Percentiles rank a stretch among this genome's conserved stretches.
These are phyloP conservation scores for Symphodus melops DNA, from an alignment of 2,113 vertebrate genomes.

Conservation along the genomic window DNA sequence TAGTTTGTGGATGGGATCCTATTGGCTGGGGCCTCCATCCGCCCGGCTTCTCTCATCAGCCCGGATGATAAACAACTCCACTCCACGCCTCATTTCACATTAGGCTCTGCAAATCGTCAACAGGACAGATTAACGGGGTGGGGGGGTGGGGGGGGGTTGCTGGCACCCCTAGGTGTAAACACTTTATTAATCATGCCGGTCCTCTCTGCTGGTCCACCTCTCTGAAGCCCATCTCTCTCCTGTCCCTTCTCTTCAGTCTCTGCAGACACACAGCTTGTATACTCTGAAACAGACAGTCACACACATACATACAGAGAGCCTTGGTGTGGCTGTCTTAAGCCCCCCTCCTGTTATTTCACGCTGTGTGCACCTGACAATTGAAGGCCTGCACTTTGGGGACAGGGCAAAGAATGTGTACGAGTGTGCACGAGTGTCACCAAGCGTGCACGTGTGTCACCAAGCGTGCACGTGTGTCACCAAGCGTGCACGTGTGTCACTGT, in stretches of 20 bases:
- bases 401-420: slow-evolving; percentile 4
- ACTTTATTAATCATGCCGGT: slow-evolving; percentile 65
- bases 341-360: slow-evolving; percentile 69
- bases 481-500: too few species aligned
- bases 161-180: slow-evolving; percentile 54
- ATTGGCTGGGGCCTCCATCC: slow-evolving; percentile 11
- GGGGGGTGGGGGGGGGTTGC: not conserved
- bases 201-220: slow-evolving; percentile 19
- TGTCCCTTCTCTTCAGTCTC: slow-evolving; percentile 12
- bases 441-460: not conserved
- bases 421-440: slow-evolving; percentile 8
- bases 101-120: slow-evolving; percentile 65
- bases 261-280: not conserved
- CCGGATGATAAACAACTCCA: slow-evolving; percentile 50
- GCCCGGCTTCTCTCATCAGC: slow-evolving; percentile 46
- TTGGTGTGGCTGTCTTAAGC: slow-evolving; percentile 28
- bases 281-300: slow-evolving; percentile 27
- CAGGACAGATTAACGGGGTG: slow-evolving; percentile 61
- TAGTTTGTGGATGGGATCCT: not conserved
- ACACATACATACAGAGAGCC: slow-evolving; percentile 9
- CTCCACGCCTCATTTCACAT: slow-evolving; percentile 75
- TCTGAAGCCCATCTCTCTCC: slow-evolving; percentile 3
- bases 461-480: too few species aligned
- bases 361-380: slow-evolving; percentile 73
- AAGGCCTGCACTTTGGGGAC: slow-evolving; percentile 50